phyloP scores from a whole-genome alignment of 2,797 vertebrate genomes.

The Poecilia velifera region DNA sequence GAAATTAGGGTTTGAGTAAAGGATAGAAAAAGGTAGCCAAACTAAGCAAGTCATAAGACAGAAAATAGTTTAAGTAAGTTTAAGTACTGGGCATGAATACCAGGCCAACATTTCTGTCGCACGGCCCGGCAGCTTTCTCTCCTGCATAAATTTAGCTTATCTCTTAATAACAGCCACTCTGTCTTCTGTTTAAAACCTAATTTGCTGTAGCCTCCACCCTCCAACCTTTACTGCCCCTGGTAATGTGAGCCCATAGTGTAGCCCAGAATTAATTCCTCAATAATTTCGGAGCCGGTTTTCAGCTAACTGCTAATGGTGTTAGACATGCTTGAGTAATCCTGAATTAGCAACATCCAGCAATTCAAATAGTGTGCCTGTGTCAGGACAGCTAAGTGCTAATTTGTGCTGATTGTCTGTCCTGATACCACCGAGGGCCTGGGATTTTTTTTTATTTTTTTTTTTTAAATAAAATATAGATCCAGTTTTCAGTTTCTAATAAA shows the following conservation, averaged over 20 bases:
- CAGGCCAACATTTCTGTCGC: constrained; percentile 36
- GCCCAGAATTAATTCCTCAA: constrained; percentile 71
- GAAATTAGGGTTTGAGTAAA: background rate
- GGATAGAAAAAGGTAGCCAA: background rate
- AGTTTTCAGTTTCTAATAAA: constrained; percentile 22
- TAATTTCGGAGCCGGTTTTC: constrained; percentile 71
- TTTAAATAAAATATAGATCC: constrained; percentile 25
- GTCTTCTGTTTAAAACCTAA: constrained; percentile 57
- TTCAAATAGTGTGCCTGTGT: constrained; percentile 56
- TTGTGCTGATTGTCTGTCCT: constrained; percentile 61
- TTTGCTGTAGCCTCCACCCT: constrained; percentile 49
- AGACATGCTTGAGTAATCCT: constrained; percentile 75
- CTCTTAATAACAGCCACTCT: constrained; percentile 52
- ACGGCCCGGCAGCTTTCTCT: constrained; percentile 23
- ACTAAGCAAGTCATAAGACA: background rate
- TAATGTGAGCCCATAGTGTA: constrained; percentile 60
- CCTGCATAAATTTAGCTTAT: constrained; percentile 60
- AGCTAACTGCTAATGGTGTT: constrained; percentile 71
- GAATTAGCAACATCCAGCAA: constrained; percentile 70
- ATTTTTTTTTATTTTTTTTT: background rate
- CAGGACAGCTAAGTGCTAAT: constrained; percentile 67
- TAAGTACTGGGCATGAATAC: constrained; percentile 11
- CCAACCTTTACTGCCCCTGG: constrained; percentile 34
- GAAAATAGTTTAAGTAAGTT: constrained; percentile 22
- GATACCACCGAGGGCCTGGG: constrained; percentile 40